Conservation (phyloP, 35 echinoderm and acorn worm species). For the Ophiothrix spiculata region DNA sequence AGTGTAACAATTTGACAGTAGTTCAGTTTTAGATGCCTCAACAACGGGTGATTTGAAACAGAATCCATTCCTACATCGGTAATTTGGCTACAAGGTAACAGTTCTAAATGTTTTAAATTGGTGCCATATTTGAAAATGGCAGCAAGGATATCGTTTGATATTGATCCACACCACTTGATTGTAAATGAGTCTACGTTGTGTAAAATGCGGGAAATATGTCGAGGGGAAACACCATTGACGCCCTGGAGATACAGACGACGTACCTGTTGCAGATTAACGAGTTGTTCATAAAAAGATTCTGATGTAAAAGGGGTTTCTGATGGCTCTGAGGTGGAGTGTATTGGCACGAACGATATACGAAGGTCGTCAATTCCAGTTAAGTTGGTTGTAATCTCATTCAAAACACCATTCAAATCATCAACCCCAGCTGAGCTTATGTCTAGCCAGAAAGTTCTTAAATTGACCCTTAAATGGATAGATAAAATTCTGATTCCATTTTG, state of each 20-base stretch:
- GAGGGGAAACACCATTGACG: background rate
- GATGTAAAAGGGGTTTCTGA: background rate
- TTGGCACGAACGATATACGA: background rate
- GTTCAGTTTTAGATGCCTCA: background rate
- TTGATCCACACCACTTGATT: background rate
- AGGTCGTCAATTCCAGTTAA: background rate
- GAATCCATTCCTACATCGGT: background rate
- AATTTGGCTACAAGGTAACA: background rate
- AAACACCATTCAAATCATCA: background rate
- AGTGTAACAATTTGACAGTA: background rate
- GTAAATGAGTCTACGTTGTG: background rate
- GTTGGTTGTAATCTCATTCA: background rate
- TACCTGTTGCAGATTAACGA: background rate
- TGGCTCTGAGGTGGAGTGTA: background rate
- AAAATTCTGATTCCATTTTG: background rate
- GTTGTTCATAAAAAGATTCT: background rate
- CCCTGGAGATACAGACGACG: background rate
- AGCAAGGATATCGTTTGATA: background rate
- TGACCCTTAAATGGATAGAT: too few species aligned
- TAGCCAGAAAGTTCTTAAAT: background rate
- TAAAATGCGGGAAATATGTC: background rate
- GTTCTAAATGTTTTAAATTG: background rate
- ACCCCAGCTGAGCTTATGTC: background rate
- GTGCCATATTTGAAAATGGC: background rate
- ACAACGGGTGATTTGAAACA: background rate